Evolutionary conservation across 2,797 vertebrate genomes (phyloP), one percentile per base, ranked within the genome.

Genomic region (Poecilia gillii): DNA sequence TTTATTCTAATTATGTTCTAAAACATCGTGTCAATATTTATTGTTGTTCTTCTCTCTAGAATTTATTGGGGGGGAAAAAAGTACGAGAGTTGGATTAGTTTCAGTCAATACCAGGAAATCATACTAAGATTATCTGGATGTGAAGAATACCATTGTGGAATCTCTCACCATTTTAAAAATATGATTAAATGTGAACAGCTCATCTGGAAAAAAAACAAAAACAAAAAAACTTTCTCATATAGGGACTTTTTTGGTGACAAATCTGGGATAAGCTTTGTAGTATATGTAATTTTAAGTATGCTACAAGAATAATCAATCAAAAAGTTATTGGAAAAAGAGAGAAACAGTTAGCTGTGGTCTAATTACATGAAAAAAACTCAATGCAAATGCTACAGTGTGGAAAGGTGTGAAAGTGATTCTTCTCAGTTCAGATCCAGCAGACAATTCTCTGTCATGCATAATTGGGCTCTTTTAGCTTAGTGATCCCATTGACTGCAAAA

Each of bases 331-430:
- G 81, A 71, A 76, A 74, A 74, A 72, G 79, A 75, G 77, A 73
- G 72, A 70, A 55, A 78, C 80, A 12, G 70, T 89, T 88, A 79
- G 57, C 77, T 72, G 80, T 74, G 76, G 72, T 76, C 73, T 87
- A 80, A 79, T 91, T 79, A 23, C 49, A 51, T 81, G 20, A 51
- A 59, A 85, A 87, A 88, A 73, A 86, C 90, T 51, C 79, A 82
- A 90, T 85, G 84, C 72, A 85, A 90, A 91, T 86, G 82, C 75
- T 71, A 20, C 68, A 76, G 88, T 73, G 90, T 90, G 90, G 91
- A 90, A 92, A 89, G 89, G 84, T 91, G 90, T 89, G 89, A 92
- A 91, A 89, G 84, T 86, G 83, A 90, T 92, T 91, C 81, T 53
- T 85, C 90, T 51, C 20, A 51, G 20, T 51, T 90, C 83, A 85